Base-by-base conservation (phyloP, 1,140 invertebrate genomes). In the Colletes latitarsis region DNA sequence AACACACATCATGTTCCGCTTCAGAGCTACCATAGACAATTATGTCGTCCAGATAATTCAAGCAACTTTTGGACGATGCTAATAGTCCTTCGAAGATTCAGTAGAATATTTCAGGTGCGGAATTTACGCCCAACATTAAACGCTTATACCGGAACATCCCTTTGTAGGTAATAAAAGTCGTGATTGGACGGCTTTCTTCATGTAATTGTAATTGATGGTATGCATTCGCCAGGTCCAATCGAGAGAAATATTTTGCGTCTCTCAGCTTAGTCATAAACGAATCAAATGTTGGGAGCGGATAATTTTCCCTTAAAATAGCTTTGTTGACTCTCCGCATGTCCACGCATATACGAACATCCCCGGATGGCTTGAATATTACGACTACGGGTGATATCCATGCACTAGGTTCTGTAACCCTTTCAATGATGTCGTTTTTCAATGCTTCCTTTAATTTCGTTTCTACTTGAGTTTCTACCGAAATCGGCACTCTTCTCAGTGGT, bases 321-420 rank as follows among this genome's bases (percentile, higher is more conserved):
- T 52, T 8, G 19, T 77, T 77, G 3, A 55, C 66, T 6, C 64
- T 10, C 0, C 66, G 53, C 75, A 77, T 76, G 19, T 67, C 73
- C 0, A 79, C 17, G 8, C 76, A 58, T 1, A 63, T 14, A 15
- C 60, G 39, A 15, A 63, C 12, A 3, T 63, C 30, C 10, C 30
- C 21, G 21, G 14, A 0, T 39, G 4, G 9, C 4, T 63, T 63
- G 0, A 63, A 4, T 12, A 63, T 41, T 15, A 10, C 8, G 4
- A 63, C 21, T 15, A 63, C 12, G 4, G 21, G 60, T 6, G 14
- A 63, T 15, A 63, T 12, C 60, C 30, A 63, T 39, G 14, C 21
- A 2, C 8, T 39, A 5, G 60, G 60, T 0, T 10, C 12, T 17
- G 43, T 39, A 4, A 63, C 60, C 1, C 4, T 30, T 6, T 63